A percentile compares a stretch with the other conserved stretches of the same genome.
These are phyloP conservation scores for Scolopax mira DNA, from an alignment of 2,113 vertebrate genomes.

Conservation along the genomic window DNA sequence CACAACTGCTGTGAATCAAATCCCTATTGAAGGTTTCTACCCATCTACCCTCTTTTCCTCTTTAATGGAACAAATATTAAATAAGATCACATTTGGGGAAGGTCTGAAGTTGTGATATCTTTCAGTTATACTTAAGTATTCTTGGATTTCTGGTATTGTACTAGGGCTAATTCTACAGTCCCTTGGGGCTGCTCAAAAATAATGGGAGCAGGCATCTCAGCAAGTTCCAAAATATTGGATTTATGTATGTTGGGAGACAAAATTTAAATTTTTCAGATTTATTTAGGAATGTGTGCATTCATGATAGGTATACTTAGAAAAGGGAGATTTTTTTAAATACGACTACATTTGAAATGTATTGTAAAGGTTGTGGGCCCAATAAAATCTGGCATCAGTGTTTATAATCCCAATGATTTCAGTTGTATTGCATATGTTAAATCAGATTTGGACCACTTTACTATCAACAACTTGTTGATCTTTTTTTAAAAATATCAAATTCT, in stretches of 20 bases:
- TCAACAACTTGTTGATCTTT: not conserved
- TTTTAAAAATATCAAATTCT: not conserved
- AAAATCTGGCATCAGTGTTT: not conserved
- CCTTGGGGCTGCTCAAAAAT: not conserved
- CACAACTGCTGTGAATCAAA: not conserved
- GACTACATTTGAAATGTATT: not conserved
- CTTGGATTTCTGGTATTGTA: not conserved
- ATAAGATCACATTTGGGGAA: not conserved
- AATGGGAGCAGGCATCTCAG: not conserved
- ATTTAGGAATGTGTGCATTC: not conserved
- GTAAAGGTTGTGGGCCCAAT: not conserved
- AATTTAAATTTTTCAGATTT: not conserved
- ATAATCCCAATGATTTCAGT: not conserved
- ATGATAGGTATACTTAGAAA: not conserved
- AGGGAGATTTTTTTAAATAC: not conserved
- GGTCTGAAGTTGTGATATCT: not conserved
- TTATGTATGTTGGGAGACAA: not conserved
- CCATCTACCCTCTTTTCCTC: not conserved
- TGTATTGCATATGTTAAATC: not conserved
- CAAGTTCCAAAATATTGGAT: not conserved
- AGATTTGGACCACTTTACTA: not conserved
- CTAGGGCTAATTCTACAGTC: not conserved
- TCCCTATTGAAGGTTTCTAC: not conserved
- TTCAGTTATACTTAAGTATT: not conserved
- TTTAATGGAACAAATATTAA: not conserved